Conservation (phyloP, 2,888 invertebrate species). For the Beris morrisii region DNA sequence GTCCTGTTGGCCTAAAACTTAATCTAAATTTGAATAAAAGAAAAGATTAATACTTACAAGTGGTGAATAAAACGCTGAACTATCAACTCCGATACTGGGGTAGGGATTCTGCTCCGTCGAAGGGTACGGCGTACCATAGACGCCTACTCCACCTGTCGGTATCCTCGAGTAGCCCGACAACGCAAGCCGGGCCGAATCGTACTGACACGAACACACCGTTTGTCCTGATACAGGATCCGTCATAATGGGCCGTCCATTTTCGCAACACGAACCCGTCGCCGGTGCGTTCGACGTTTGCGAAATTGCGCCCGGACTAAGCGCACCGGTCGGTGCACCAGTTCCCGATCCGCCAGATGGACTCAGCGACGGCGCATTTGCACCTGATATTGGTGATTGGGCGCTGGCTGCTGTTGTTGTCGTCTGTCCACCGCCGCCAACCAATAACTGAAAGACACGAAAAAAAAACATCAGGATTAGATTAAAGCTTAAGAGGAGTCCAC, state of each 20-base stretch:
- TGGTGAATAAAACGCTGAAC: slow-evolving; percentile 93
- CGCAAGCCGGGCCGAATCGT: slow-evolving; percentile 84
- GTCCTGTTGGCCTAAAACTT: no score
- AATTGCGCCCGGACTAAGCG: slow-evolving; percentile 54
- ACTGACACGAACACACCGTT: slow-evolving; percentile 92
- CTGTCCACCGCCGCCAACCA: slow-evolving; percentile 60
- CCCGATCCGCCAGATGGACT: slow-evolving; percentile 66
- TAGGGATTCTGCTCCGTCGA: slow-evolving; percentile 91
- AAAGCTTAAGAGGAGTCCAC: slow-evolving; percentile 10
- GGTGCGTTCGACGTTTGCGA: slow-evolving; percentile 55
- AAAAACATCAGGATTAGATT: slow-evolving; percentile 28
- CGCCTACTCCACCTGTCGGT: slow-evolving; percentile 74
- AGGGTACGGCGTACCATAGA: slow-evolving; percentile 86
- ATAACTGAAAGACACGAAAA: slow-evolving; percentile 37
- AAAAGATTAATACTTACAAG: slow-evolving; percentile 70
- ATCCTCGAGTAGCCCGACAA: slow-evolving; percentile 80
- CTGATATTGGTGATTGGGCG: slow-evolving; percentile 77
- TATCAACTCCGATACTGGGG: slow-evolving; percentile 89
- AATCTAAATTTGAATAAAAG: no score
- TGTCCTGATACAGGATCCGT: slow-evolving; percentile 92
- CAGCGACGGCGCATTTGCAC: slow-evolving; percentile 71
- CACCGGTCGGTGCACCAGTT: slow-evolving; percentile 48
- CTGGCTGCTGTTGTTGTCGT: slow-evolving; percentile 68
- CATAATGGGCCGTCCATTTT: slow-evolving; percentile 87
- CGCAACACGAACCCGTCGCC: slow-evolving; percentile 70